Percentiles rank a stretch among this genome's conserved stretches.
Conservation (phyloP, 2,113 vertebrate species). For the Psephotus haematonotus region DNA sequence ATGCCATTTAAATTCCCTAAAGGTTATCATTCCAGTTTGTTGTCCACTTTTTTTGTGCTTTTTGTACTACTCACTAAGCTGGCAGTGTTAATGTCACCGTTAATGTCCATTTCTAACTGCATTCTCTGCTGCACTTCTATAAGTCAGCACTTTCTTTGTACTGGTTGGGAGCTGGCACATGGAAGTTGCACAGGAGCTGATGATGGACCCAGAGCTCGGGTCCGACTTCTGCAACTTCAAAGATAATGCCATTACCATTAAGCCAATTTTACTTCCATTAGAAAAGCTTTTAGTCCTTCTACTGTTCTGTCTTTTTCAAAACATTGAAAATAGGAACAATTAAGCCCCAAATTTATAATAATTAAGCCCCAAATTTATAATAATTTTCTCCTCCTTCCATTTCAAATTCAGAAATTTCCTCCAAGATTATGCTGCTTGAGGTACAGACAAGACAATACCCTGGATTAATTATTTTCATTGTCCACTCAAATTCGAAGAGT, state of each 20-base stretch:
- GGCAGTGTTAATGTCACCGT: not conserved
- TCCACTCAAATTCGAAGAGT: not conserved
- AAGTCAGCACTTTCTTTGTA: not conserved
- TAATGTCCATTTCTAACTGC: not conserved
- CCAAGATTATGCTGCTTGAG: not conserved
- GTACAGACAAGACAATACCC: not conserved
- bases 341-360: not conserved
- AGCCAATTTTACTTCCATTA: not conserved
- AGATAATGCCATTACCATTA: not conserved
- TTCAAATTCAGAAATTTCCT: not conserved
- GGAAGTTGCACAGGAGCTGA: not conserved
- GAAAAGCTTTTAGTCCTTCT: not conserved
- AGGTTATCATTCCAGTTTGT: not conserved
- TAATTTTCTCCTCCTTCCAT: not conserved
- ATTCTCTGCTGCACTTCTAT: not conserved
- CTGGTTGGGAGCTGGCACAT: not conserved
- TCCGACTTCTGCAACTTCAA: not conserved
- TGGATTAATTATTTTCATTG: not conserved
- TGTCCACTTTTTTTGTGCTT: not conserved
- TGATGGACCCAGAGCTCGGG: not conserved
- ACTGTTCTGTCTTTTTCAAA: not conserved
- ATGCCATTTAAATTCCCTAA: not conserved
- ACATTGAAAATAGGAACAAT: not conserved
- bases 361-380: not conserved
- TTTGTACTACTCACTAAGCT: not conserved